A percentile compares a stretch with the other conserved stretches of the same genome.
These are phyloP conservation scores for Hirtodrosophila cameraria DNA, from an alignment of 2,888 invertebrate species.

Conservation along the genomic window DNA sequence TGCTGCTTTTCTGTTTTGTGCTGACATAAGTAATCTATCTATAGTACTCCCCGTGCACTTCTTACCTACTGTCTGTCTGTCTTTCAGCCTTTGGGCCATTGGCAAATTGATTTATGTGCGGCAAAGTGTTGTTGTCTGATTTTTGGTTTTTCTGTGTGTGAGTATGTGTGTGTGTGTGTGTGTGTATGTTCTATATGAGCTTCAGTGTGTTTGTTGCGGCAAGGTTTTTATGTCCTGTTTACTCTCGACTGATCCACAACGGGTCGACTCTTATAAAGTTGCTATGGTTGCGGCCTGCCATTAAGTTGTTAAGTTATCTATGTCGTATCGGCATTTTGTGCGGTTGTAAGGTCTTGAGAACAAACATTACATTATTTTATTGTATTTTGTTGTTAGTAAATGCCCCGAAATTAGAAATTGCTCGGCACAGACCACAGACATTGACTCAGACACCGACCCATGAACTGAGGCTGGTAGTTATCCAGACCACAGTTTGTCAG, in stretches of 20 bases:
- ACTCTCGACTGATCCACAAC: slow-evolving; percentile 34
- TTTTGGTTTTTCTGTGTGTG: slow-evolving; percentile 34
- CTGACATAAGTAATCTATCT: slow-evolving; percentile 70
- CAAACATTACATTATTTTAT: slow-evolving; percentile 75
- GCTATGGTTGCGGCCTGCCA: slow-evolving; percentile 67
- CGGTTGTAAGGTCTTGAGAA: slow-evolving; percentile 44
- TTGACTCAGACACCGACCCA: slow-evolving; percentile 3
- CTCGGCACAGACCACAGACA: slow-evolving; percentile 28
- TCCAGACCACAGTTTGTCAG: slow-evolving; percentile 60
- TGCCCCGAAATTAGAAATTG: slow-evolving; percentile 74
- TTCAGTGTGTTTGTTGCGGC: slow-evolving; percentile 20
- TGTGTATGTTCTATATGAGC: too few species aligned
- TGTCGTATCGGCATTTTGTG: slow-evolving; percentile 69
- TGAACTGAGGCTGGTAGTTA: slow-evolving; percentile 22
- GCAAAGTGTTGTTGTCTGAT: slow-evolving; percentile 60
- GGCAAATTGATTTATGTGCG: slow-evolving; percentile 70
- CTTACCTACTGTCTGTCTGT: background rate
- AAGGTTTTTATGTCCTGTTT: slow-evolving; percentile 52
- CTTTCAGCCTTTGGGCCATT: slow-evolving; percentile 4
- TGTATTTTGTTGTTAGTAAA: slow-evolving; percentile 60
- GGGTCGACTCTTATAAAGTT: slow-evolving; percentile 47
- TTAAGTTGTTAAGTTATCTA: slow-evolving; percentile 80
- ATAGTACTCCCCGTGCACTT: background rate
- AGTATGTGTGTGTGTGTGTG: background rate
- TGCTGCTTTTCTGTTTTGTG: slow-evolving; percentile 52